phyloP scores from a whole-genome alignment of 2,113 vertebrate species.

The Sarotherodon lohbergeri region DNA sequence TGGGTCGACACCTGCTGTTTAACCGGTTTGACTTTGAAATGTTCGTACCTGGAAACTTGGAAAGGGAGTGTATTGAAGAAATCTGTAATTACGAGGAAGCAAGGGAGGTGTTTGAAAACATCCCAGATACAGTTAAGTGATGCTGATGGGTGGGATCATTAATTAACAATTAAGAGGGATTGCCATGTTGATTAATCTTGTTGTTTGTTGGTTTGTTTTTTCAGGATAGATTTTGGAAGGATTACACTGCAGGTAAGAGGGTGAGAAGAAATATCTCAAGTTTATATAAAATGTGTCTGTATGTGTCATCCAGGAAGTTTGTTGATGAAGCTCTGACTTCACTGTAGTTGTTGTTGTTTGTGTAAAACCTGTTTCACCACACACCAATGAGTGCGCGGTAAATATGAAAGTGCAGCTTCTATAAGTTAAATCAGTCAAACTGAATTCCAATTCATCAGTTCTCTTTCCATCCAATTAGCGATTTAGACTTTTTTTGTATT shows the following conservation, averaged over 20 bases:
- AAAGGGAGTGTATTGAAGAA: slow-evolving; percentile 93
- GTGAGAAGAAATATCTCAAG: background rate
- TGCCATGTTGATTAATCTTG: background rate
- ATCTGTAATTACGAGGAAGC: slow-evolving; percentile 92
- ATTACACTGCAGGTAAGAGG: slow-evolving; percentile 78
- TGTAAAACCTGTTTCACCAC: slow-evolving; percentile 31
- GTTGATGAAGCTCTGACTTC: background rate
- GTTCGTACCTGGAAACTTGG: slow-evolving; percentile 83
- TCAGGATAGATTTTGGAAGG: slow-evolving; percentile 85
- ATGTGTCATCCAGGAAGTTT: background rate
- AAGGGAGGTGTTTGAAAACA: slow-evolving; percentile 87
- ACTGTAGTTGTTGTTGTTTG: background rate
- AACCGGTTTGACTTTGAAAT: slow-evolving; percentile 94
- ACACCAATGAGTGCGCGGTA: background rate
- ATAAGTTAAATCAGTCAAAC: background rate
- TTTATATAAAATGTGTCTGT: background rate
- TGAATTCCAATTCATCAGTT: background rate
- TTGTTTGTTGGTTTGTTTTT: background rate
- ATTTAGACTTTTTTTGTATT: background rate
- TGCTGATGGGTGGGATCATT: background rate
- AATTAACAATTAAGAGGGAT: background rate
- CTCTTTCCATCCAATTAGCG: background rate
- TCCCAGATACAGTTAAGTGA: slow-evolving; percentile 79
- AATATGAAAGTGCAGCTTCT: background rate
- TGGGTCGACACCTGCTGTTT: slow-evolving; percentile 83